Evolutionary conservation across 2,113 vertebrate genomes (phyloP), one percentile per base, ranked within the genome.

Genomic region (Corythaixoides concolor): DNA sequence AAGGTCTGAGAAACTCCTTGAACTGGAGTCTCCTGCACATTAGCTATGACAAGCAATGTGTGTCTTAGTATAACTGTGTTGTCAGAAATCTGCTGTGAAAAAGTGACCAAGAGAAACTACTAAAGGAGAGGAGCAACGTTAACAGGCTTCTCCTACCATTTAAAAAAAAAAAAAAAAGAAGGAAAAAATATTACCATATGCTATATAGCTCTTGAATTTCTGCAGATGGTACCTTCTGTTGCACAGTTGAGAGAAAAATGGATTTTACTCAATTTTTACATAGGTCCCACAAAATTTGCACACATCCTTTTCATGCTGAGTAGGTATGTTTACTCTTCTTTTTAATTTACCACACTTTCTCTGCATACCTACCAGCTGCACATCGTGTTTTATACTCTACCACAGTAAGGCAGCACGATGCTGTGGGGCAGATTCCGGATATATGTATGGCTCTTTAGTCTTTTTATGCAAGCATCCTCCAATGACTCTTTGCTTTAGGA

Each of bases 181-280:
- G 47, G 20, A 47, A 85, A 92, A 95, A 85, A 55, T 50, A 68
- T 39, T 78, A 67, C 89, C 84, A 82, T 95, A 89, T 92, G 93
- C 56, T 96, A 21, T 28, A 45, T 12, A 39, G 63, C 78, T 93
- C 39, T 73, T 72, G 26, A 35, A 89, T 91, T 95, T 96, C 58
- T 93, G 59, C 89, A 95, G 85, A 94, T 88, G 81, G 81, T 88
- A 73, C 80, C 80, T 96, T 89, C 84, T 96, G 80, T 72, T 91
- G 37, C 81, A 92, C 10, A 78, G 73, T 26, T 70, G 14, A 70
- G 56, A 50, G 37, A 81, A 89, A 72, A 88, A 87, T 50, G 4
- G 21, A 21, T 86, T 78, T 63, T 70, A 84, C 26, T 78, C 32
- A 30, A 5, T 52, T 95, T 95, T 89, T 87, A 52, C 28, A 43